A percentile compares a stretch with the other conserved stretches of the same genome.
phyloP scores from a whole-genome alignment of 2,888 invertebrate species.

The Thecophora atra region DNA sequence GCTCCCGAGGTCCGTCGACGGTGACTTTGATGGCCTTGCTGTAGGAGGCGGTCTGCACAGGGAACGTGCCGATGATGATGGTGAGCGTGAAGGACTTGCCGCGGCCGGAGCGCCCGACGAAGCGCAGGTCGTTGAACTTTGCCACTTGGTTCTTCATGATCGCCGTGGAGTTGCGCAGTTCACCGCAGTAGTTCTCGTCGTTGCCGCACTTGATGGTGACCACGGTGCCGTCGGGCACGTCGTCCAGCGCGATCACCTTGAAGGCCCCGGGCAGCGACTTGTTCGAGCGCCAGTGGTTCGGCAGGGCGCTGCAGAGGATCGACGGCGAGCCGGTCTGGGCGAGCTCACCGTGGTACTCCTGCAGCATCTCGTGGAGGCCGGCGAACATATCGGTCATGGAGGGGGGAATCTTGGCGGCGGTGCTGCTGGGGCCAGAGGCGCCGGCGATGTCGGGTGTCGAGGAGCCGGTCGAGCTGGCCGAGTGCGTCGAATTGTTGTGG shows the following conservation, averaged over 20 bases:
- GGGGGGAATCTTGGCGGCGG: constrained; percentile 67
- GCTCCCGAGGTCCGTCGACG: constrained; percentile 98
- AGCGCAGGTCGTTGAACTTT: constrained; percentile 97
- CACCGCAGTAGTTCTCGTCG: constrained; percentile 97
- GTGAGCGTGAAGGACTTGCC: constrained; percentile 96
- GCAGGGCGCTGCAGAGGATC: constrained; percentile 92
- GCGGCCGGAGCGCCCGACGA: constrained; percentile 96
- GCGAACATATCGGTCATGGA: constrained; percentile 80
- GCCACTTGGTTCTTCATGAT: constrained; percentile 98
- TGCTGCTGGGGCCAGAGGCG: constrained; percentile 57
- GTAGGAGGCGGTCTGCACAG: constrained; percentile 89
- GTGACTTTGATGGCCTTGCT: constrained; percentile 98
- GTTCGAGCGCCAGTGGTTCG: constrained; percentile 97
- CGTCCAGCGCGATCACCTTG: constrained; percentile 93
- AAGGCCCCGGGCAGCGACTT: constrained; percentile 96
- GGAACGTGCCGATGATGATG: constrained; percentile 82
- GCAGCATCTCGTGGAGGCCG: constrained; percentile 80
- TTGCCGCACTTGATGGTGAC: constrained; percentile 96
- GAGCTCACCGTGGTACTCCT: constrained; percentile 91
- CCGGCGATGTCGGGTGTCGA: constrained; percentile 54
- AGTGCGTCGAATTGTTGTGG: constrained; percentile 33
- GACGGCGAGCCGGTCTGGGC: constrained; percentile 95
- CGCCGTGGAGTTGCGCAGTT: constrained; percentile 91
- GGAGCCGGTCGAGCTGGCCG: constrained; percentile 50
- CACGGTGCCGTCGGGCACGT: constrained; percentile 92